These are phyloP conservation scores for Trachelus troglodyta DNA, from an alignment of 2,888 invertebrate genomes.

Conservation along the genomic window DNA sequence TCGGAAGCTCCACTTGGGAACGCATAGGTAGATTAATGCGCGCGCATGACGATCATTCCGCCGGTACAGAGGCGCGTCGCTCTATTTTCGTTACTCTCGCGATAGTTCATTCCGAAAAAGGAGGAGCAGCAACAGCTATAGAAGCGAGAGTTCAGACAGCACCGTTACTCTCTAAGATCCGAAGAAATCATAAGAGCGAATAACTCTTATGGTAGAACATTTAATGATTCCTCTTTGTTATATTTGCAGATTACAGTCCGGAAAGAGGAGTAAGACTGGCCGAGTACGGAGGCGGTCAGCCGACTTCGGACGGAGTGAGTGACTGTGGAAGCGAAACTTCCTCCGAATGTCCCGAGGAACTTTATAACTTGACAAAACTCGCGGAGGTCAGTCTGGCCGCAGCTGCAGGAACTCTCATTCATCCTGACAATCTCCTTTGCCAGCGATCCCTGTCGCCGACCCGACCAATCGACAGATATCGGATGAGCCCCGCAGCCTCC, in stretches of 20 bases:
- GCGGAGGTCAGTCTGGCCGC: slow-evolving; percentile 80
- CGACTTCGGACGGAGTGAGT: slow-evolving; percentile 63
- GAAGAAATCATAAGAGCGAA: no score
- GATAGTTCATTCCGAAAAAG: slow-evolving; percentile 48
- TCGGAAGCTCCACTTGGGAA: not conserved
- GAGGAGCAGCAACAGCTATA: slow-evolving; percentile 22
- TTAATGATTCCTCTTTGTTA: not conserved
- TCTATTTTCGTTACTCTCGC: slow-evolving; percentile 56
- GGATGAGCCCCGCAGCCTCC: not conserved
- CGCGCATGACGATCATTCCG: no score
- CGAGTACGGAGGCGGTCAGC: slow-evolving; percentile 57
- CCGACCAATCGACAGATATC: slow-evolving; percentile 7
- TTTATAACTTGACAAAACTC: slow-evolving; percentile 80
- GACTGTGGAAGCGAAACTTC: slow-evolving; percentile 64
- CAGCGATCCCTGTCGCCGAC: slow-evolving; percentile 47
- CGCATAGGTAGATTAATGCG: not conserved
- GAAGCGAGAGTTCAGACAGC: no score
- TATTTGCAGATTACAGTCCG: slow-evolving; percentile 53
- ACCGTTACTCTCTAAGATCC: no score
- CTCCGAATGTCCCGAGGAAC: slow-evolving; percentile 71
- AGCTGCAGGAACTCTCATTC: slow-evolving; percentile 70
- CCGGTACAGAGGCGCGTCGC: slow-evolving; percentile 30
- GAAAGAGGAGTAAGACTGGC: slow-evolving; percentile 53
- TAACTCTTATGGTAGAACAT: not conserved
- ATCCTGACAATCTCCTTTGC: slow-evolving; percentile 55